phyloP scores from a whole-genome alignment of 2,888 invertebrate genomes.

The Parnassius orleans region DNA sequence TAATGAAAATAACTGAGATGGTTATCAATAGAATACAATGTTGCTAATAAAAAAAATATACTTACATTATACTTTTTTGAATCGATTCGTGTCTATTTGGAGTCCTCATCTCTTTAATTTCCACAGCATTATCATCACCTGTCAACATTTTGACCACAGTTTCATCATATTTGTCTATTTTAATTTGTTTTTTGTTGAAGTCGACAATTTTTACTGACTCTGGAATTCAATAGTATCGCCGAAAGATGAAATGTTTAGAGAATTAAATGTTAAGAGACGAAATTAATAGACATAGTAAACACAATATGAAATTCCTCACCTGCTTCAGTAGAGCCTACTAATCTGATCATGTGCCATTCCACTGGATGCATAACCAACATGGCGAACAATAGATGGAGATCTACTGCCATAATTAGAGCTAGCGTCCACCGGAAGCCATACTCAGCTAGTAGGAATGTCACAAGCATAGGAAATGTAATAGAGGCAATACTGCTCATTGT shows the following conservation, averaged over 20 bases:
- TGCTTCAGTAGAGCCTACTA: constrained; percentile 30
- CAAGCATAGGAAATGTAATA: constrained; percentile 84
- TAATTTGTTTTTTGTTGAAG: constrained; percentile 44
- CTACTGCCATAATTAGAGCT: constrained; percentile 83
- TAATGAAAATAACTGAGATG: too few relatives aligned
- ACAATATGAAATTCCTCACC: too few relatives aligned
- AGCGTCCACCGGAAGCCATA: constrained; percentile 88
- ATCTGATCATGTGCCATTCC: constrained; percentile 83
- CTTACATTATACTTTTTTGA: constrained; percentile 70
- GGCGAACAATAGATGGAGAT: constrained; percentile 84
- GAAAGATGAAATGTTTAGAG: too few relatives aligned
- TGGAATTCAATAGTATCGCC: constrained; percentile 37
- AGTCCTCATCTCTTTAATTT: constrained; percentile 40
- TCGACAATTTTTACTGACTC: constrained; percentile 42
- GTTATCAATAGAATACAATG: neutral
- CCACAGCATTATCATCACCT: constrained; percentile 52
- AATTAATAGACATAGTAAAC: too few relatives aligned
- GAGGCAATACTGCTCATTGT: constrained; percentile 84
- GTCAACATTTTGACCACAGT: constrained; percentile 63
- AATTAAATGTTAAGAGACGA: too few relatives aligned
- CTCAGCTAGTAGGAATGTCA: constrained; percentile 80
- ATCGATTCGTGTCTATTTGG: constrained; percentile 54
- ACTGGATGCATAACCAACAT: constrained; percentile 88
- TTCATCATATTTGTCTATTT: constrained; percentile 53
- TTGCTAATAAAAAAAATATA: constrained; percentile 25